Conservation (phyloP, 2,888 invertebrate species). For the Cerastis rubricosa region DNA sequence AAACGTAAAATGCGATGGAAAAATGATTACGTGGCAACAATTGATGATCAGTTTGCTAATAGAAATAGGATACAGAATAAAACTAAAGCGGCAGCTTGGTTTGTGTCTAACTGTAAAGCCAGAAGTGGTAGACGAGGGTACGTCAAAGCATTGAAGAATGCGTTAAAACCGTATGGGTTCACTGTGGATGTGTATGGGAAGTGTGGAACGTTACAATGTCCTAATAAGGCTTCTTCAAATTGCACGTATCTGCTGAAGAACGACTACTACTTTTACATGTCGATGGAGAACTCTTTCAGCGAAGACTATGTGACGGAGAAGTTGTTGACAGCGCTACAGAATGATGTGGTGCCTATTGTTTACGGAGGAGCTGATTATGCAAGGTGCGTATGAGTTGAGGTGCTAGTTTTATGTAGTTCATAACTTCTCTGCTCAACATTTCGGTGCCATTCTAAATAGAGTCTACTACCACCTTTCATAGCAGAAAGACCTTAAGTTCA, state of each 20-base stretch:
- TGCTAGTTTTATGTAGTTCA: background rate
- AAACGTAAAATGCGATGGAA: constrained; percentile 65
- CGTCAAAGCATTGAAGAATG: constrained; percentile 72
- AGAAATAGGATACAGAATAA: constrained; percentile 76
- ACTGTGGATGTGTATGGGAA: constrained; percentile 89
- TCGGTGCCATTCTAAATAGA: background rate
- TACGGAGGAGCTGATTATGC: constrained; percentile 93
- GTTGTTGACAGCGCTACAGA: constrained; percentile 91
- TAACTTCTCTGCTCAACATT: background rate
- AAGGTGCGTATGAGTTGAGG: constrained; percentile 72
- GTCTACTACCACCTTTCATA: background rate
- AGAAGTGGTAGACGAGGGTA: constrained; percentile 77
- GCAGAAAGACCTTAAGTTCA: background rate
- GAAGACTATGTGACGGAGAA: constrained; percentile 90
- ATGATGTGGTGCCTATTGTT: constrained; percentile 92
- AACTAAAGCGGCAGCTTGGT: constrained; percentile 86
- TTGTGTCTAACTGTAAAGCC: constrained; percentile 82
- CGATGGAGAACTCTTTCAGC: constrained; percentile 94
- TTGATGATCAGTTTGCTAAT: constrained; percentile 68
- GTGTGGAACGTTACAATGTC: constrained; percentile 86
- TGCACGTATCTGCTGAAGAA: constrained; percentile 83
- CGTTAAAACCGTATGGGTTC: constrained; percentile 70
- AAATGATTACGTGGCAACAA: constrained; percentile 65
- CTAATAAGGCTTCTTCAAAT: constrained; percentile 65
- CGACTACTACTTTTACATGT: constrained; percentile 93